phyloP scores from a whole-genome alignment of 2,113 vertebrate species.

The Sialia sialis region DNA sequence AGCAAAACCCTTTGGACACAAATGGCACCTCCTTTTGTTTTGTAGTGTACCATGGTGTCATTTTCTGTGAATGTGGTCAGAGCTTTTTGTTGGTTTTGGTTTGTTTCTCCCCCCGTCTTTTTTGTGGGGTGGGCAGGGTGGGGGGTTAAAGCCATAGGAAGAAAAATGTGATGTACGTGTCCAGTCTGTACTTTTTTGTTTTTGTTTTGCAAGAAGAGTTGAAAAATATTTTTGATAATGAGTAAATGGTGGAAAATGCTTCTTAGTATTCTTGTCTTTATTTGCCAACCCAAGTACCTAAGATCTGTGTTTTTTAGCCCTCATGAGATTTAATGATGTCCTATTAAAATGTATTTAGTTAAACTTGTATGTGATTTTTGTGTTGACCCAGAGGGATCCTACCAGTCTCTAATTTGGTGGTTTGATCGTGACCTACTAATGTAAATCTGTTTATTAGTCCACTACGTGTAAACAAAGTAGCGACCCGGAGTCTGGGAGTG shows the following conservation, averaged over 20 bases:
- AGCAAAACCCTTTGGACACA: slow-evolving; percentile 75
- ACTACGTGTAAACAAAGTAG: slow-evolving; percentile 44
- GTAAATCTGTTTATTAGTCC: slow-evolving; percentile 60
- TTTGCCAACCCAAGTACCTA: slow-evolving; percentile 78
- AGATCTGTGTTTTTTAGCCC: slow-evolving; percentile 71
- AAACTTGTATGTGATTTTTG: slow-evolving; percentile 78
- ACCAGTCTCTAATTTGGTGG: slow-evolving; percentile 32
- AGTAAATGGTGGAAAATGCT: slow-evolving; percentile 88
- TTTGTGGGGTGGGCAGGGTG: slow-evolving; percentile 68
- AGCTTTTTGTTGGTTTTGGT: slow-evolving; percentile 77
- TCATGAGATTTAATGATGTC: slow-evolving; percentile 68
- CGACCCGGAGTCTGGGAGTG: neutral
- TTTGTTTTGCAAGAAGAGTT: slow-evolving; percentile 88
- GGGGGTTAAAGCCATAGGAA: slow-evolving; percentile 91
- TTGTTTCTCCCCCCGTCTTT: slow-evolving; percentile 67
- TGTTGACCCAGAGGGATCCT: slow-evolving; percentile 75
- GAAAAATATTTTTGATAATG: slow-evolving; percentile 96
- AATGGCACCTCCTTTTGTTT: slow-evolving; percentile 79
- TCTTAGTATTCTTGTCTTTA: slow-evolving; percentile 86
- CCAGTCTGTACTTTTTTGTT: slow-evolving; percentile 82
- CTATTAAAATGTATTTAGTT: slow-evolving; percentile 80
- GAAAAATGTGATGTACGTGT: slow-evolving; percentile 85
- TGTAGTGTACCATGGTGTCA: slow-evolving; percentile 84
- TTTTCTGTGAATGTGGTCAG: slow-evolving; percentile 84
- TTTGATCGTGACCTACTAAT: slow-evolving; percentile 62